phyloP scores from a whole-genome alignment of 2,797 vertebrate genomes.

The Masticophis lateralis region DNA sequence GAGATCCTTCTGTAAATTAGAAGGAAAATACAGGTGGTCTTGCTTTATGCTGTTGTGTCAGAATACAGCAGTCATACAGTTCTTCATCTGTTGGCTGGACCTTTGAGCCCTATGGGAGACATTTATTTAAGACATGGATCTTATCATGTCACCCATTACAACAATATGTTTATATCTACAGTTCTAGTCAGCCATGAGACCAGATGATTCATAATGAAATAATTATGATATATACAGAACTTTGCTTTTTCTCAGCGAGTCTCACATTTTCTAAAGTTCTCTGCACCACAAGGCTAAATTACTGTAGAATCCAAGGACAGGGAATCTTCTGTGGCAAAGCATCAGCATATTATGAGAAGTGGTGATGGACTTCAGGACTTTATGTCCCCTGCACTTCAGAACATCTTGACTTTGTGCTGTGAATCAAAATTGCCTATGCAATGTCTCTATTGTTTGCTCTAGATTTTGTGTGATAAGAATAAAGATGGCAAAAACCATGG shows the following conservation, averaged over 20 bases:
- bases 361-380: not conserved
- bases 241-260: not conserved
- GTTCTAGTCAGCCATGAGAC: not conserved
- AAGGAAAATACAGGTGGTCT: not conserved
- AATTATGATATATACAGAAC: not conserved
- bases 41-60: not conserved
- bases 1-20: not conserved
- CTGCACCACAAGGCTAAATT: not conserved
- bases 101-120: not conserved
- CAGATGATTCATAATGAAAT: not conserved
- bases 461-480: not conserved
- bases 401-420: not conserved
- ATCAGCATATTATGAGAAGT: not conserved
- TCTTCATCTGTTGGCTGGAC: not conserved
- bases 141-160: constrained; percentile 10
- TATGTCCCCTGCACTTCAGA: not conserved
- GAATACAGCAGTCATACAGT: not conserved
- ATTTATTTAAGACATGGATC: not conserved
- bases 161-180: not conserved
- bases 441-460: not conserved
- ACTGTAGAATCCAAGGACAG: not conserved
- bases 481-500: not conserved
- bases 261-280: not conserved
- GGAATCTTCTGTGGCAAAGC: not conserved
- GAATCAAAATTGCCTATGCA: not conserved